Percentiles rank a stretch among this genome's conserved stretches.
phyloP scores from a whole-genome alignment of 2,888 invertebrate species.

The Isotomurus palustris region DNA sequence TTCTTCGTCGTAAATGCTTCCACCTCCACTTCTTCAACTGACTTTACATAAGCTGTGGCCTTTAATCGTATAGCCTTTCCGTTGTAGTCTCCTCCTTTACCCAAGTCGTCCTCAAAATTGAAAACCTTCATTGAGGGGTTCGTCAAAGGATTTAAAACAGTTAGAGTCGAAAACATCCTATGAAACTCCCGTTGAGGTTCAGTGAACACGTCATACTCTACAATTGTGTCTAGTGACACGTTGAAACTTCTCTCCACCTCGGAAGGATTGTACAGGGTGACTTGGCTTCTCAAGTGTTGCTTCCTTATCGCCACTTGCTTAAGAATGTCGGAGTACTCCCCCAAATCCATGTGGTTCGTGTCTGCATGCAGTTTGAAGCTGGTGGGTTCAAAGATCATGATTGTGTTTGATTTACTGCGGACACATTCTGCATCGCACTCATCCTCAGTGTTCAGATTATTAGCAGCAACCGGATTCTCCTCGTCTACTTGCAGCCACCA shows the following conservation, averaged over 20 bases:
- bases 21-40: not conserved
- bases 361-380: not conserved
- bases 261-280: too few relatives aligned
- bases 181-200: too few relatives aligned
- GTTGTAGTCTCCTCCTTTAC: not conserved
- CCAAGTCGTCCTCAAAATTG: not conserved
- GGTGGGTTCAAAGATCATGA: not conserved
- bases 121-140: not conserved
- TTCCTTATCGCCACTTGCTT: too few relatives aligned
- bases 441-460: not conserved
- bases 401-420: not conserved
- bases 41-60: not conserved
- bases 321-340: too few relatives aligned
- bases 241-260: too few relatives aligned
- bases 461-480: not conserved
- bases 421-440: not conserved
- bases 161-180: not conserved
- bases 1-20: not conserved
- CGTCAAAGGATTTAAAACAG: not conserved
- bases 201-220: too few relatives aligned
- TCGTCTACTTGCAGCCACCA: conserved; percentile 3
- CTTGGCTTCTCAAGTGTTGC: too few relatives aligned
- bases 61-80: not conserved
- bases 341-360: not conserved
- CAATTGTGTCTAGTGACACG: too few relatives aligned